Percentiles rank a stretch among this genome's conserved stretches.
Conservation (phyloP, 2,888 invertebrate genomes). For the Conomelus anceps region DNA sequence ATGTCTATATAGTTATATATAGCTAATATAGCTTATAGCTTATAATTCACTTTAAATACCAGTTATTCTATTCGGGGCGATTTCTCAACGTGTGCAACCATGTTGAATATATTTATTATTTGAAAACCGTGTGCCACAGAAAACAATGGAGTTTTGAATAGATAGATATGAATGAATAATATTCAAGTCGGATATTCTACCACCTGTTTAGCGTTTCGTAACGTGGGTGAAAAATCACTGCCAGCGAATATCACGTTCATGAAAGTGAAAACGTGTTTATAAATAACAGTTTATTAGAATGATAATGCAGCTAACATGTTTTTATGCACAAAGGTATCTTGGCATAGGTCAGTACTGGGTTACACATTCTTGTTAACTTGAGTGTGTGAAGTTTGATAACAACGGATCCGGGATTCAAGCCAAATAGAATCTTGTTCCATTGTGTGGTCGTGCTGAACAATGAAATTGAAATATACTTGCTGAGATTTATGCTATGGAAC, state of each 20-base stretch:
- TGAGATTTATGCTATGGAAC: neutral
- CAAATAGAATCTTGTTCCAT: neutral
- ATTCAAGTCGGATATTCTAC: neutral
- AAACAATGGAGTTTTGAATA: neutral
- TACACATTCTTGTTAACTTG: neutral
- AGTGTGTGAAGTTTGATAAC: neutral
- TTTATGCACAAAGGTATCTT: neutral
- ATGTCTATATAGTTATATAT: neutral
- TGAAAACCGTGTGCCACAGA: neutral
- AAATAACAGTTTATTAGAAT: neutral
- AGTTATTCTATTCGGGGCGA: neutral
- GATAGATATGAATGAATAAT: neutral
- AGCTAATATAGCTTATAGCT: too few species aligned
- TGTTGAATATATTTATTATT: neutral
- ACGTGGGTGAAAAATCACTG: neutral
- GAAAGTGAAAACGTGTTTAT: neutral
- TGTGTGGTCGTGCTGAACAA: neutral
- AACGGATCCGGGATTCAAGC: neutral
- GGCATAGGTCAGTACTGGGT: neutral
- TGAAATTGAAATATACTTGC: neutral
- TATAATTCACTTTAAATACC: neutral
- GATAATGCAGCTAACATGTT: neutral
- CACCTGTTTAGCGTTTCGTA: neutral
- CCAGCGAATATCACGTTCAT: neutral
- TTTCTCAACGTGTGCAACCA: neutral